A percentile compares a stretch with the other conserved stretches of the same genome.
Evolutionary conservation across 2,888 invertebrate genomes (phyloP).

Genomic region (Mythimna loreyi): DNA sequence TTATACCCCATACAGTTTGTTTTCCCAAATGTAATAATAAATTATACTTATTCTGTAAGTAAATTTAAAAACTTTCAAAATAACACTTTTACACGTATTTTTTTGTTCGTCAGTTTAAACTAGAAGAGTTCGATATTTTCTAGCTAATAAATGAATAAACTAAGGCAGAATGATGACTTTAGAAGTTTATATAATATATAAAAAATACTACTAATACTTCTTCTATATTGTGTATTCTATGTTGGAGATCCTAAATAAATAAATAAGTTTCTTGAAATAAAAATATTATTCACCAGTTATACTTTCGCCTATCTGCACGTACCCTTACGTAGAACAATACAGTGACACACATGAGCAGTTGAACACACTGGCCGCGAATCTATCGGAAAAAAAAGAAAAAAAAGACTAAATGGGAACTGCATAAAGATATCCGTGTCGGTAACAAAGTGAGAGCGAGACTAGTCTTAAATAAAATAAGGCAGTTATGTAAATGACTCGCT

Average conservation of each 20-base stretch:
- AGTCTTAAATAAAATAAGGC: conserved; percentile 84
- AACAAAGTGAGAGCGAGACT: conserved; percentile 75
- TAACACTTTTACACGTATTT: no score
- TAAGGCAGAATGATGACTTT: no score
- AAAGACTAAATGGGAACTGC: conserved; percentile 70
- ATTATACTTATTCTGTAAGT: no score
- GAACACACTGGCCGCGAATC: conserved; percentile 61
- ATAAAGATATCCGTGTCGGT: conserved; percentile 80
- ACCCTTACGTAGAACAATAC: conserved; percentile 59
- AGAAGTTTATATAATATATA: neutral
- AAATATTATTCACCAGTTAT: neutral
- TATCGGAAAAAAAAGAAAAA: conserved; percentile 54
- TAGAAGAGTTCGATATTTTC: no score
- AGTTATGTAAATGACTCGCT: conserved; percentile 84
- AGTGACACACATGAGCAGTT: conserved; percentile 55
- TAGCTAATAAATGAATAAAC: no score
- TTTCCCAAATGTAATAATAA: no score
- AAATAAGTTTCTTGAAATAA: neutral
- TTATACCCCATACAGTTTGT: no score
- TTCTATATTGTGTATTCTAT: no score
- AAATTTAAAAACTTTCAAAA: no score
- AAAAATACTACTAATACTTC: no score
- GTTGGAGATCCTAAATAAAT: no score
- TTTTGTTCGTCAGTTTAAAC: no score
- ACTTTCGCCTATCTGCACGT: conserved; percentile 17